Base-by-base conservation (phyloP, 2,113 vertebrate genomes). In the Haemorhous mexicanus region DNA sequence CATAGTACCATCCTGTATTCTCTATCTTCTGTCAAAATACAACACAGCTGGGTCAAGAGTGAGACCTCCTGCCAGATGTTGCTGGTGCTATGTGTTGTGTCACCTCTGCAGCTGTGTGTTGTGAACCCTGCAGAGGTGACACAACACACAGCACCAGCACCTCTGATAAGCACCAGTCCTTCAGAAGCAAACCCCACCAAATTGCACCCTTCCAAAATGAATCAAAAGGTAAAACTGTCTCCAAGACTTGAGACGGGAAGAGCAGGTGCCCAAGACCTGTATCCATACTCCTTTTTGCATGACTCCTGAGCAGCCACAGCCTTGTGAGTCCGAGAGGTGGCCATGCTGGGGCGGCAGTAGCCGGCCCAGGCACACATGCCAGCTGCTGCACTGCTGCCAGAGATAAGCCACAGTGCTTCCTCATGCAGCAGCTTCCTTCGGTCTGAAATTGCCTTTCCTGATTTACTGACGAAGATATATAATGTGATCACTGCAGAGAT, bases 401-500 rank as follows among this genome's bases (percentile, higher is more conserved):
- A 67, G 39, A 49, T 24, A 28, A 89, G 30, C 16, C 67, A 39
- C 46, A 33, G 33, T 1, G 3, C 47, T 92, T 90, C 86, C 80
- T 46, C 6, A 0, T 22, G 22, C 10, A 3, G 75, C 62, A 47
- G 41, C 75, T 87, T 75, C 66, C 63, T 49, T 56, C 0, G 0
- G 13, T 22, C 80, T 56, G 30, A 91, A 86, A 83, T 27, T 50
- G 28, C 46, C 69, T 63, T 70, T 50, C 37, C 90, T 86, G 79
- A 95, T 96, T 93, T 89, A 35, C 80, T 47, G 58, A 91, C 0
- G 0, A 95, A 93, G 70, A 89, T 69, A 63, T 23, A 89, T 84
- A 77, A 94, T 37, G 63, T 17, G 78, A 97, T 94, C 96, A 86
- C 90, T 0, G 11, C 8, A 91, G 83, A 93, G 85, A 89, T 84